Conservation (phyloP, 2,888 invertebrate genomes). For the Dioctria linearis region DNA sequence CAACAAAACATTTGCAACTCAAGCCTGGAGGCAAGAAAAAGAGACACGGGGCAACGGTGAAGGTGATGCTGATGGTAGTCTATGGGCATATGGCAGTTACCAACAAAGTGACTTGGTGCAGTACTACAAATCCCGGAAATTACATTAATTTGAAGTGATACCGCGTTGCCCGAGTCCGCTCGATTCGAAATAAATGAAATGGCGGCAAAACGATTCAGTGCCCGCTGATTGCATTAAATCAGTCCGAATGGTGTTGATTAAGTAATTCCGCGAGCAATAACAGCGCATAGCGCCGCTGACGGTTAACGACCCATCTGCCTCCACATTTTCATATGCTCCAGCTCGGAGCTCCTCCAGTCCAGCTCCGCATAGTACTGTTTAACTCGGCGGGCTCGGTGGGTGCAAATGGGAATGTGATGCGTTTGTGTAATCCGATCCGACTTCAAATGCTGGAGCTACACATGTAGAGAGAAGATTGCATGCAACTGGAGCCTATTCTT, state of each 20-base stretch:
- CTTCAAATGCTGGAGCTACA: background rate
- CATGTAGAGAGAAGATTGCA: background rate
- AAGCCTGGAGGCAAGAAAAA: background rate
- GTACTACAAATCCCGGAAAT: constrained; percentile 32
- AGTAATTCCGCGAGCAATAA: constrained; percentile 38
- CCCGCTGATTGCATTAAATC: constrained; percentile 47
- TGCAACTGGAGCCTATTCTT: background rate
- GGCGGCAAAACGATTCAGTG: constrained; percentile 38
- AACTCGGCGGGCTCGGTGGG: background rate
- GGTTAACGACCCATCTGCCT: constrained; percentile 39
- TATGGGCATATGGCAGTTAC: no score
- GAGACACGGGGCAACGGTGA: constrained; percentile 3
- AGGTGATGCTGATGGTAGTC: background rate
- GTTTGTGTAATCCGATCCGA: constrained; percentile 3
- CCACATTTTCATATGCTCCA: background rate
- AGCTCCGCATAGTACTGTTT: background rate
- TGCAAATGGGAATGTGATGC: constrained; percentile 16
- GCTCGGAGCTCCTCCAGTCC: no score
- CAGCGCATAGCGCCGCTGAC: constrained; percentile 18
- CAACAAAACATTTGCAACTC: no score
- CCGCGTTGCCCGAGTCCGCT: background rate
- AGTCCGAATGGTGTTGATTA: constrained; percentile 49
- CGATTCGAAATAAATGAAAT: constrained; percentile 18
- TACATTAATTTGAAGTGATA: constrained; percentile 33
- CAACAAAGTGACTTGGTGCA: background rate